Base-by-base conservation (phyloP, 2,113 vertebrate genomes). In the Percopsis transmontana region DNA sequence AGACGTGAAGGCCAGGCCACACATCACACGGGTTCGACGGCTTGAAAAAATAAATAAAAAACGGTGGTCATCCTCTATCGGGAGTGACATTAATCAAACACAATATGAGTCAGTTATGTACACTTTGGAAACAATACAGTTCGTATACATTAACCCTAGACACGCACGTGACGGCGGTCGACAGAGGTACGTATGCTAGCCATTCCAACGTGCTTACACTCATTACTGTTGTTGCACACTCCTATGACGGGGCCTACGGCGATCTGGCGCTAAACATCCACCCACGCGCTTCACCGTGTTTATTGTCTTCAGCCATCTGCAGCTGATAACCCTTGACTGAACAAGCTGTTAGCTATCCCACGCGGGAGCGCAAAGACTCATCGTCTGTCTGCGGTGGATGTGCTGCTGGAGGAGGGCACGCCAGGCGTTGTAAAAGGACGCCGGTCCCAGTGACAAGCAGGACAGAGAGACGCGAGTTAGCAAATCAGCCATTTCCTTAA, bases 281-380 rank as follows among this genome's bases (percentile, higher is more conserved):
- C 85, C 79, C 65, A 79, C 79, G 54, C 87, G 86, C 91, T 88
- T 88, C 78, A 90, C 86, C 82, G 54, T 86, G 88, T 88, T 89
- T 85, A 90, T 88, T 89, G 86, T 90, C 90, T 87, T 63, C 86
- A 89, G 72, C 86, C 88, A 89, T 91, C 89, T 90, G 90, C 87
- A 70, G 75, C 84, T 66, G 87, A 90, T 88, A 89, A 85, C 85
- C 86, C 85, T 83, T 83, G 88, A 89, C 86, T 80, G 70, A 85
- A 84, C 89, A 90, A 87, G 87, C 90, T 91, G 89, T 83, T 80
- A 58, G 58, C 71, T 64, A 59, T 79, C 70, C 67, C 73, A 65
- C 9, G 66, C 77, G 81, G 70, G 68, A 81, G 68, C 27, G 59
- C 10, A 42, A 70, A 67, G 79, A 77, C 74, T 88, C 70, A 79